phyloP scores from a whole-genome alignment of 2,888 invertebrate species.

The Dryadula phaetusa region DNA sequence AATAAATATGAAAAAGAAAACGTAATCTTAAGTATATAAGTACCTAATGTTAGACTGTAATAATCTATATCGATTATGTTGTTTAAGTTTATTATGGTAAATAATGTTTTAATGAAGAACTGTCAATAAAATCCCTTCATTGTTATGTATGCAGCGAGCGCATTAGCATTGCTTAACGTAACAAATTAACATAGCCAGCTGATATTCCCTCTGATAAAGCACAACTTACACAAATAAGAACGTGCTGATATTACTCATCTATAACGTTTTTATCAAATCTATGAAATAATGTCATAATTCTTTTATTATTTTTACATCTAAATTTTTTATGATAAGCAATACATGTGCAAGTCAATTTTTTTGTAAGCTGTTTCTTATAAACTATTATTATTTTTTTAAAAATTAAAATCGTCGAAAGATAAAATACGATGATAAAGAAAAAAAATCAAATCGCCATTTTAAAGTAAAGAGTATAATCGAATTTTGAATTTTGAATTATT shows the following conservation, averaged over 20 bases:
- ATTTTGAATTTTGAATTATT: too few relatives aligned
- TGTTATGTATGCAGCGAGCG: not conserved
- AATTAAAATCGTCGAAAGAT: too few relatives aligned
- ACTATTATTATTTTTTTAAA: too few relatives aligned
- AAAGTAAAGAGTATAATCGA: too few relatives aligned
- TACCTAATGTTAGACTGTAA: too few relatives aligned
- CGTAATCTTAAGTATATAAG: too few relatives aligned
- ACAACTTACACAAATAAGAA: conserved; percentile 2
- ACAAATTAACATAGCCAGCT: conserved; percentile 11
- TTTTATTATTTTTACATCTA: not conserved
- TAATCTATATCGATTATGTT: too few relatives aligned
- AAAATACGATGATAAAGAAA: too few relatives aligned
- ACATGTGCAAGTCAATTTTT: not conserved
- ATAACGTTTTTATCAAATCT: conserved; percentile 1
- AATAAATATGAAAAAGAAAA: too few relatives aligned
- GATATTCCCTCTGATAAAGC: conserved; percentile 11
- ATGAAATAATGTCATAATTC: conserved; percentile 12
- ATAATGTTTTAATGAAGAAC: not conserved
- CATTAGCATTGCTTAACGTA: not conserved
- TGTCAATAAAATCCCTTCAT: not conserved
- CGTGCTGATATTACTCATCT: not conserved
- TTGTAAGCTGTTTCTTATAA: too few relatives aligned
- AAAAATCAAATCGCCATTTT: too few relatives aligned
- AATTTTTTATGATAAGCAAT: not conserved
- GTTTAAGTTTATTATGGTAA: not conserved